Evolutionary conservation across 2,888 invertebrate genomes (phyloP), one percentile per base, ranked within the genome.

Genomic region (Hydropsyche betteni): DNA sequence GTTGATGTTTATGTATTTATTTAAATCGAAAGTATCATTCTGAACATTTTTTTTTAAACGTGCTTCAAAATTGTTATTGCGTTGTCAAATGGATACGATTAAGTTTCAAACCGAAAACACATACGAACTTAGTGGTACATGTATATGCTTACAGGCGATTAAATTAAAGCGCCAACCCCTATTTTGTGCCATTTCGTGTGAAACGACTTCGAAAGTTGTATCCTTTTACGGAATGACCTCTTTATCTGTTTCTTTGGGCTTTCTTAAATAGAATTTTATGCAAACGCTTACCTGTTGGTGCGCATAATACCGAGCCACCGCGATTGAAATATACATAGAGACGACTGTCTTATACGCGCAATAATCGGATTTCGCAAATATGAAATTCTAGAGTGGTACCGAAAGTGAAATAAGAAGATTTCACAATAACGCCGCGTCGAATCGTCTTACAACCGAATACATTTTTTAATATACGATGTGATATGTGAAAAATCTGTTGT

Each of bases 201-300:
- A 14, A 16, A 58, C 58, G 58, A 58, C 58, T 58, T 58, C 58
- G 58, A 58, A 24, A 58, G 58, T 58, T 58, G 44, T 44, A 58
- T 58, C 58, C 8, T 16, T 14, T 58, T 24, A 16, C 58, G 16
- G 16, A 58, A 58, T 58, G n/a, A 24, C 14, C 16, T 58, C 44
- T 58, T 58, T 58, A 58, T 58, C 58, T 58, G 44, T 58, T 58
- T 58, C 58, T 58, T 24, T 8, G 58, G 24, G 8, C 16, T 58
- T 58, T 58, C 14, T 58, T 58, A 58, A 58, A 58, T 24, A 58
- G 16, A 24, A 58, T 58, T 58, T 58, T 58, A 58, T 58, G 58
- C 58, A 58, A 58, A 58, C 58, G 58, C 58, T 58, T 16, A 24
- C 16, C 58, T 58, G 8, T 24, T 5, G 16, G 58, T 16, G 58